A percentile compares a stretch with the other conserved stretches of the same genome.
Conservation (phyloP, 2,888 invertebrate genomes). For the Drosophila setosimentum region DNA sequence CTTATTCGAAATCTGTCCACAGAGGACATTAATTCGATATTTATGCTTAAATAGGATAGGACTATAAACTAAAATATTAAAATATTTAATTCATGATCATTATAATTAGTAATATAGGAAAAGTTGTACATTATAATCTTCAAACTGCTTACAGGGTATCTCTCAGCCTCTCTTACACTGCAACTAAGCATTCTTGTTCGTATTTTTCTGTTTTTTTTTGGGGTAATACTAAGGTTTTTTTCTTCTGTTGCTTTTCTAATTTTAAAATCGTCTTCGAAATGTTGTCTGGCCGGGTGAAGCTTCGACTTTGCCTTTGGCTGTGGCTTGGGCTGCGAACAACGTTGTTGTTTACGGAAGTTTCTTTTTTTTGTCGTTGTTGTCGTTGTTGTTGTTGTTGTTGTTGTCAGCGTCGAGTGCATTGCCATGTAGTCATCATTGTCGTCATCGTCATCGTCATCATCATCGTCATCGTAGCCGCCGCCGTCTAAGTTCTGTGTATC, state of each 20-base stretch:
- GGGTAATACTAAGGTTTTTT: conserved; percentile 33
- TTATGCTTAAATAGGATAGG: too few species aligned
- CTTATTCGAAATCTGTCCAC: neutral
- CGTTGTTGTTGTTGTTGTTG: conserved; percentile 20
- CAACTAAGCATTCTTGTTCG: neutral
- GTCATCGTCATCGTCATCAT: conserved; percentile 44
- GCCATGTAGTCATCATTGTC: conserved; percentile 68
- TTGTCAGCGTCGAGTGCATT: conserved; percentile 69
- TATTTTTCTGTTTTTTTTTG: conserved; percentile 14
- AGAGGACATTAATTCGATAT: too few species aligned
- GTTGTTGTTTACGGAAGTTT: conserved; percentile 79
- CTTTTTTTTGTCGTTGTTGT: conserved; percentile 26
- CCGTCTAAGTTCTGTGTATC: conserved; percentile 51
- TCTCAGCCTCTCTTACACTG: neutral
- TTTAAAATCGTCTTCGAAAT: conserved; percentile 76
- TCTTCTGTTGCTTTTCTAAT: conserved; percentile 70
- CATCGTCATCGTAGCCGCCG: conserved; percentile 30
- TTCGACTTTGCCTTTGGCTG: conserved; percentile 52
- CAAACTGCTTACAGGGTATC: neutral
- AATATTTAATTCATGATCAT: neutral
- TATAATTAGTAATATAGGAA: rapidly evolving
- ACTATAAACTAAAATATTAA: too few species aligned
- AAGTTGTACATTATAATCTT: rapidly evolving
- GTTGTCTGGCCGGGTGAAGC: conserved; percentile 61
- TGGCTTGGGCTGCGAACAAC: conserved; percentile 24